A percentile compares a stretch with the other conserved stretches of the same genome.
Conservation (phyloP, 2,113 vertebrate genomes). For the Chrysochloris asiatica region DNA sequence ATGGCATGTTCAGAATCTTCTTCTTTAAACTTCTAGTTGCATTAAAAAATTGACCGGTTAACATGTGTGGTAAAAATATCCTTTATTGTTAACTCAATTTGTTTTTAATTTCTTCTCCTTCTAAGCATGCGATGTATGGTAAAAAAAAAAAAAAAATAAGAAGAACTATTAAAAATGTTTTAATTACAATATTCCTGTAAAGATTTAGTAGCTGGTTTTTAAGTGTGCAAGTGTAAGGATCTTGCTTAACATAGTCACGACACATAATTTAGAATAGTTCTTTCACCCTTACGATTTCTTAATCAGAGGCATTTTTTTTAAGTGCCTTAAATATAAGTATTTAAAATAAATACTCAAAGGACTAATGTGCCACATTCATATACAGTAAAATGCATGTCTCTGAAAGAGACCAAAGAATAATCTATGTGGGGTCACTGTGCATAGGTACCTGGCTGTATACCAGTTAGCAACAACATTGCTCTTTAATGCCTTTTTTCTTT, state of each 20-base stretch:
- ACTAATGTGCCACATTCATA: not conserved
- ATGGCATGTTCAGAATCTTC: not conserved
- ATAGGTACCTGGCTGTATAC: too few species aligned
- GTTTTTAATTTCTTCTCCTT: not conserved
- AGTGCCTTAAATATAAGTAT: not conserved
- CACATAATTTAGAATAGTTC: not conserved
- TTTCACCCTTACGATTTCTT: not conserved
- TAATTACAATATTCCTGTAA: not conserved
- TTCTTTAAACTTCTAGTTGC: not conserved
- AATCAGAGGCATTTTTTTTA: not conserved
- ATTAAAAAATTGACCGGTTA: not conserved
- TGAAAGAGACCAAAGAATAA: too few species aligned
- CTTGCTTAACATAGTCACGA: not conserved
- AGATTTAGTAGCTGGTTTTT: not conserved
- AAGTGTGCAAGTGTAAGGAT: not conserved
- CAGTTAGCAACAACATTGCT: too few species aligned
- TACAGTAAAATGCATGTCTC: too few species aligned
- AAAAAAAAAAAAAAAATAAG: too few species aligned
- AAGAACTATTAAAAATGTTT: not conserved
- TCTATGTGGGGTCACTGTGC: too few species aligned
- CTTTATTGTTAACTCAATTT: not conserved
- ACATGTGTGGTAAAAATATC: not conserved
- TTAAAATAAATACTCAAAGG: not conserved
- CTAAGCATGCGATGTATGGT: not conserved
- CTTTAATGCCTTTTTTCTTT: too few species aligned